phyloP scores from a whole-genome alignment of 2,797 vertebrate genomes.

The Halcyon smyrnensis region DNA sequence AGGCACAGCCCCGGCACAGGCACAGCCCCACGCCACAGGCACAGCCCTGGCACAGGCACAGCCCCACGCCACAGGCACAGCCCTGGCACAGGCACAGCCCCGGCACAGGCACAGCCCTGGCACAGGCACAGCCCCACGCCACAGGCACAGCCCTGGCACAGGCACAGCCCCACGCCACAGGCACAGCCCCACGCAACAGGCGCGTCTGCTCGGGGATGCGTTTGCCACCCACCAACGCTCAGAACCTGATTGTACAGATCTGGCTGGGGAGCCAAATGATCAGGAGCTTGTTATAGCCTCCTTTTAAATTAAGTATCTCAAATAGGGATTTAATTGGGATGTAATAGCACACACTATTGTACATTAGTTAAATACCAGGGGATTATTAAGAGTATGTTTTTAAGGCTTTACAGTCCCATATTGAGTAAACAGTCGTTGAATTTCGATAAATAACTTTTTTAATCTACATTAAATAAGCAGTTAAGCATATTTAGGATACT shows the following conservation, averaged over 20 bases:
- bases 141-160: too few relatives aligned
- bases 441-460: slow-evolving; percentile 56
- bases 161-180: too few relatives aligned
- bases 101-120: too few relatives aligned
- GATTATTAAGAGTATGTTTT: slow-evolving; percentile 80
- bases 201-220: accelerated
- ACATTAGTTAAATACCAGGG: slow-evolving; percentile 74
- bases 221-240: accelerated
- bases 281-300: slow-evolving; percentile 67
- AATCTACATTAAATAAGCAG: slow-evolving; percentile 32
- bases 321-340: slow-evolving; percentile 81
- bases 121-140: too few relatives aligned
- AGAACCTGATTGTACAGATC: not conserved
- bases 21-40: too few relatives aligned
- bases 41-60: too few relatives aligned
- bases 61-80: too few relatives aligned
- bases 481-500: slow-evolving; percentile 2
- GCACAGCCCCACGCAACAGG: too few relatives aligned
- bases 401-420: slow-evolving; percentile 71
- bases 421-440: slow-evolving; percentile 76
- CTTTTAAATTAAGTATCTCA: slow-evolving; percentile 79
- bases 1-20: too few relatives aligned
- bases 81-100: too few relatives aligned
- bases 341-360: slow-evolving; percentile 78
- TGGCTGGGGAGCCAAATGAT: slow-evolving; percentile 21